These are phyloP conservation scores for Leptopterna dolabrata DNA, from an alignment of 2,888 invertebrate genomes.

Conservation along the genomic window DNA sequence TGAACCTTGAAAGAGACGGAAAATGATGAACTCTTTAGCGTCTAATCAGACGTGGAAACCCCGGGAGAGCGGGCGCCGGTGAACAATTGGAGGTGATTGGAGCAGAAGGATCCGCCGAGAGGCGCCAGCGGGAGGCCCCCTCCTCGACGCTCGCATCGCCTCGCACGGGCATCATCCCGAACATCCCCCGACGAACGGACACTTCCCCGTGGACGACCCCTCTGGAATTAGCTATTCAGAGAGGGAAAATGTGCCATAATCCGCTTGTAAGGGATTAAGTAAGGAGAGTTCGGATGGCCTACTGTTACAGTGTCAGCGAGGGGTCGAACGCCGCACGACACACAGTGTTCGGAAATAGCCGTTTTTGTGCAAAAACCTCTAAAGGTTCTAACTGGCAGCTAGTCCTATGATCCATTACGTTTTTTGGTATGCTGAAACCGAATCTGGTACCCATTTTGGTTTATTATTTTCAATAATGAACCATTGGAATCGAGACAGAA, in stretches of 20 bases:
- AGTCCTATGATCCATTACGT: no score
- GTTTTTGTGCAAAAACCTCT: no score
- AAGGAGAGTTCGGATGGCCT: background rate
- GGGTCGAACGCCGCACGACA: no score
- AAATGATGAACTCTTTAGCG: background rate
- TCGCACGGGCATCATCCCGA: background rate
- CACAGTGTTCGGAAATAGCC: no score
- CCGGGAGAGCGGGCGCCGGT: background rate
- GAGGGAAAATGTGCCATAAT: background rate
- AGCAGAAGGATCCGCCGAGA: constrained; percentile 6
- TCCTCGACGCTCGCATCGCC: no score
- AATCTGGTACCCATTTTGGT: no score
- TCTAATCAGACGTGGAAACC: background rate
- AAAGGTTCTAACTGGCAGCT: no score
- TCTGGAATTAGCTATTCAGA: background rate
- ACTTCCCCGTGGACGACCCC: background rate
- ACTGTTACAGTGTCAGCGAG: background rate
- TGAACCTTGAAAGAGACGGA: background rate
- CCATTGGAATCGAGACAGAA: no score
- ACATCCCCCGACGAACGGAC: background rate
- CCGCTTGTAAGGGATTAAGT: background rate
- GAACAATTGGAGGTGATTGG: background rate
- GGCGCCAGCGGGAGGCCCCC: background rate
- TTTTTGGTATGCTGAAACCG: no score
- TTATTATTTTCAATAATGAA: no score